Evolutionary conservation across 2,113 vertebrate species (phyloP).

Genomic region (Mesembrinibis cayennensis): DNA sequence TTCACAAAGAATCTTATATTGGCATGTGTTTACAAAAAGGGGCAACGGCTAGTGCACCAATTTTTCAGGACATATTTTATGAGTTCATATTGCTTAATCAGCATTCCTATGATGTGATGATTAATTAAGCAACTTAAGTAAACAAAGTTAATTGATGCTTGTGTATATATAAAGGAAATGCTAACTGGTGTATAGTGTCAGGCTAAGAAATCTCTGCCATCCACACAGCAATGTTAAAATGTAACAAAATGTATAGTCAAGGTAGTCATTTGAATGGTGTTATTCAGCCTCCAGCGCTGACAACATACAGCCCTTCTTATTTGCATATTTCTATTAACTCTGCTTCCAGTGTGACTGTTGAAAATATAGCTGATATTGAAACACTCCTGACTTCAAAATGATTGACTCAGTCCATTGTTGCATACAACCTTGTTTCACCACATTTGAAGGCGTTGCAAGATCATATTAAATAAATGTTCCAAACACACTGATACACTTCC

Average conservation of each 20-base stretch:
- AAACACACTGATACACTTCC: rapidly evolving
- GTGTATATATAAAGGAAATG: background rate
- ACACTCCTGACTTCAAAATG: background rate
- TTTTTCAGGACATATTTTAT: background rate
- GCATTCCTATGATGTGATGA: background rate
- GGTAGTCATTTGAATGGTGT: background rate
- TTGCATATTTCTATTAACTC: background rate
- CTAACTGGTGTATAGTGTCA: rapidly evolving
- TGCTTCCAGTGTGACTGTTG: background rate
- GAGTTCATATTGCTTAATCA: background rate
- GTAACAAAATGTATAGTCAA: background rate
- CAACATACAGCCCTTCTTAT: background rate
- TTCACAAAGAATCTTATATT: background rate
- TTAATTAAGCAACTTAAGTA: background rate
- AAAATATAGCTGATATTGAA: background rate
- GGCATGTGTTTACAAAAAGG: background rate
- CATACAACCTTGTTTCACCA: background rate
- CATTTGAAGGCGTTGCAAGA: background rate
- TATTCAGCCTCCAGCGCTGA: background rate
- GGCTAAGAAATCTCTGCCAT: background rate
- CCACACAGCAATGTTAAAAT: background rate
- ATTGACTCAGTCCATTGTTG: background rate
- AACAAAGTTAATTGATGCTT: background rate
- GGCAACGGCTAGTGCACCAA: rapidly evolving
- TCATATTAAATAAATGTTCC: background rate